phyloP scores from a whole-genome alignment of 2,797 vertebrate species.

The Sebastes kiyomatsui region DNA sequence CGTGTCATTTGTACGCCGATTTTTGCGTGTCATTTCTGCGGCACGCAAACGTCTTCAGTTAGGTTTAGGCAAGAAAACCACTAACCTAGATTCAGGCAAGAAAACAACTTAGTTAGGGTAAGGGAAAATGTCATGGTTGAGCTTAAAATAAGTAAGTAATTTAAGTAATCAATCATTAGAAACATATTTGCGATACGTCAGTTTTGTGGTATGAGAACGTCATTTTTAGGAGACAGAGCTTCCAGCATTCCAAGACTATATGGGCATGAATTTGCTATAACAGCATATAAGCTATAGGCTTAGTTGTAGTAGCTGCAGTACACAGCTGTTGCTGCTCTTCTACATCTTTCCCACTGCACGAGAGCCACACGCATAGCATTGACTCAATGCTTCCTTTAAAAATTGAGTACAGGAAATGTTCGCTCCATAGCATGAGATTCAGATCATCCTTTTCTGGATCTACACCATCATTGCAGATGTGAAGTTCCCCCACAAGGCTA shows the following conservation, averaged over 20 bases:
- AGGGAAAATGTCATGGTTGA: too few relatives aligned
- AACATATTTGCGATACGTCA: too few relatives aligned
- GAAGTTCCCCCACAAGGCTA: neutral
- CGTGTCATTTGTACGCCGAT: too few relatives aligned
- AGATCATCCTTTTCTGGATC: conserved; percentile 13
- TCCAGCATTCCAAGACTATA: neutral
- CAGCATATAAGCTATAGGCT: neutral
- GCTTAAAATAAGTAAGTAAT: too few relatives aligned
- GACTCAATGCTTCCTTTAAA: conserved; percentile 13
- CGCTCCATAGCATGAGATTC: neutral
- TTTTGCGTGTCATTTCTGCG: too few relatives aligned
- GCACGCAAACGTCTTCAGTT: too few relatives aligned
- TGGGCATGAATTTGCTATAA: neutral
- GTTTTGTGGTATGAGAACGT: too few relatives aligned
- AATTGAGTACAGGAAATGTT: neutral
- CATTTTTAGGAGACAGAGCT: too few relatives aligned
- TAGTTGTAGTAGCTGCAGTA: neutral
- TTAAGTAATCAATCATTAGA: too few relatives aligned
- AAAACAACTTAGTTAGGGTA: too few relatives aligned
- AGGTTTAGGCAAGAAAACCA: too few relatives aligned
- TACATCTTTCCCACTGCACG: neutral
- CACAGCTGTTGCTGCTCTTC: neutral
- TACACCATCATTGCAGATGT: conserved; percentile 22
- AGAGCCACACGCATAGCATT: neutral
- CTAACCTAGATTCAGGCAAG: too few relatives aligned